A percentile compares a stretch with the other conserved stretches of the same genome.
Evolutionary conservation across 2,113 vertebrate genomes (phyloP).

Genomic region (Andinoacara biseriatus): DNA sequence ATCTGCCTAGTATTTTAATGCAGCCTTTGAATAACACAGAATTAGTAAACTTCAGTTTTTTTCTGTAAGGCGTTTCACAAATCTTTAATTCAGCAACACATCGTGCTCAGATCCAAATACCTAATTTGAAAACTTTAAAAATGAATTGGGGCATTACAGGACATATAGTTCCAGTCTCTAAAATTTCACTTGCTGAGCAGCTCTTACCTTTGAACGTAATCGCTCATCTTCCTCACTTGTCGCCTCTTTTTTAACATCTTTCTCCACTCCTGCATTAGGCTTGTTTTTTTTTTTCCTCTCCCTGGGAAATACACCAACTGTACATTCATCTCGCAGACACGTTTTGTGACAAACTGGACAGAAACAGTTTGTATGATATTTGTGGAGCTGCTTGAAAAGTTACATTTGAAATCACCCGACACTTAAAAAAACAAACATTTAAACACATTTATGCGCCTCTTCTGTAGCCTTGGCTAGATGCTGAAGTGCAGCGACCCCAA

Average conservation of each 20-base stretch:
- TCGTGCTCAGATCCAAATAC: background rate
- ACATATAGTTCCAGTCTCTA: no score
- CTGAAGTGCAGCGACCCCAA: background rate
- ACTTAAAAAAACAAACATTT: background rate
- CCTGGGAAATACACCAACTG: background rate
- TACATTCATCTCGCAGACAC: background rate
- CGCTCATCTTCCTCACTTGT: background rate
- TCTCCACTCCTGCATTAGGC: background rate
- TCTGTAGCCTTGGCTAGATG: background rate
- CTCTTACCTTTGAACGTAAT: background rate
- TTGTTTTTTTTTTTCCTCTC: background rate
- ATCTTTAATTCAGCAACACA: background rate
- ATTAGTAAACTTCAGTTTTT: background rate
- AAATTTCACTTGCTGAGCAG: background rate
- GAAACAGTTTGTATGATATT: background rate
- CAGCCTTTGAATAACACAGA: background rate
- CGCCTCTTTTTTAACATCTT: background rate
- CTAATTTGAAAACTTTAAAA: background rate
- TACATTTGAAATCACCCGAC: background rate
- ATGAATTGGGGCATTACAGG: no score
- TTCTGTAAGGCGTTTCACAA: background rate
- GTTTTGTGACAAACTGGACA: background rate
- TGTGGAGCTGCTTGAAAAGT: background rate
- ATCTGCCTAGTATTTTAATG: background rate
- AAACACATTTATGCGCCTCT: background rate